Evolutionary conservation across 2,888 invertebrate genomes (phyloP).

Genomic region (Galeruca laticollis): DNA sequence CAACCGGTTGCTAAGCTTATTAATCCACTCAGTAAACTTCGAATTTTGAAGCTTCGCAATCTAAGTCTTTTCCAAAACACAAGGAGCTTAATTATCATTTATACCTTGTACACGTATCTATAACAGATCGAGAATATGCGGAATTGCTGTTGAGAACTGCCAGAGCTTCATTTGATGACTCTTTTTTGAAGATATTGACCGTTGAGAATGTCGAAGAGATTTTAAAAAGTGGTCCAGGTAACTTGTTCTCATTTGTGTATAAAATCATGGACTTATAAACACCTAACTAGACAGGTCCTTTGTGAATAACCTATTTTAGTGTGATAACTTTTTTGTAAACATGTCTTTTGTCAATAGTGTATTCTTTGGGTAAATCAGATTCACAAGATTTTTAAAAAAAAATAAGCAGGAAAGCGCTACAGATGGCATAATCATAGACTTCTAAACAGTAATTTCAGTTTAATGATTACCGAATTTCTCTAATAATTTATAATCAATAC

Average conservation of each 20-base stretch:
- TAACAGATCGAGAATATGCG: conserved; percentile 57
- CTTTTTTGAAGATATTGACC: conserved; percentile 50
- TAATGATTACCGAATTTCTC: too few species aligned
- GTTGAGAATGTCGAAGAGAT: conserved; percentile 50
- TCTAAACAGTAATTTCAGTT: too few species aligned
- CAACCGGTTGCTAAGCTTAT: too few species aligned
- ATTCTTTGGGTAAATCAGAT: conserved; percentile 10
- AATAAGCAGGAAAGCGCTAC: too few species aligned
- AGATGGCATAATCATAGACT: too few species aligned
- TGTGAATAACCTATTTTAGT: conserved; percentile 33
- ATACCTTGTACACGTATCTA: conserved; percentile 27
- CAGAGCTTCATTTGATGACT: conserved; percentile 59
- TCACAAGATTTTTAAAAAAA: too few species aligned
- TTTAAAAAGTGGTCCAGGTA: conserved; percentile 37
- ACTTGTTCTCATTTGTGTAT: conserved; percentile 33
- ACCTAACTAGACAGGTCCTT: conserved; percentile 49
- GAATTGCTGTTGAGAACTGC: conserved; percentile 55
- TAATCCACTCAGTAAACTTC: too few species aligned
- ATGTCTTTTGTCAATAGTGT: conserved; percentile 11
- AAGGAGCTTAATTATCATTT: conserved; percentile 9
- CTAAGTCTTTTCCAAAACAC: neutral
- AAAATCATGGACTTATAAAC: conserved; percentile 37
- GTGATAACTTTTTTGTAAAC: conserved; percentile 23
- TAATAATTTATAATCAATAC: too few species aligned
- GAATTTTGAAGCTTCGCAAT: too few species aligned